These are phyloP conservation scores for Oncorhynchus tshawytscha DNA, from an alignment of 2,113 vertebrate species.

Conservation along the genomic window DNA sequence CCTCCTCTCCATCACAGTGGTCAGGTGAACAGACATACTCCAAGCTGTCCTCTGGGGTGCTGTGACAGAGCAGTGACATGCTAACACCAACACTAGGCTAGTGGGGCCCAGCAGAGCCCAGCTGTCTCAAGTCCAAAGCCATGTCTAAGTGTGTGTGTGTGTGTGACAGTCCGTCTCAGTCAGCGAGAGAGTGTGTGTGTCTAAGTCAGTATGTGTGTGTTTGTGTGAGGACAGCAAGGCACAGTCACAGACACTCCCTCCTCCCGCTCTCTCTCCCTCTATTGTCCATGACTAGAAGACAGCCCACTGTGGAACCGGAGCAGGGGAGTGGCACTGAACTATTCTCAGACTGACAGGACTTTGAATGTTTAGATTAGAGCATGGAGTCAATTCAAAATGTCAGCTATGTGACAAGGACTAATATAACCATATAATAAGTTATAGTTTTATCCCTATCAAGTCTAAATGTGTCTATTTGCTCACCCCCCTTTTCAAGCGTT, in stretches of 20 bases:
- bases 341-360: neutral
- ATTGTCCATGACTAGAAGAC: neutral
- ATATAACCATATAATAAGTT: neutral
- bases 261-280: neutral
- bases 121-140: slow-evolving; percentile 5
- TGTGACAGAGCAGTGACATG: neutral
- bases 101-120: neutral
- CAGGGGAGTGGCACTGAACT: neutral
- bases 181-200: neutral
- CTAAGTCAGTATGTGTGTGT: neutral
- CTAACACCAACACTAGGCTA: neutral
- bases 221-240: neutral
- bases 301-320: neutral
- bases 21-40: slow-evolving; percentile 2
- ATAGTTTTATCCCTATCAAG: neutral
- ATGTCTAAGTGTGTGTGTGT: neutral
- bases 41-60: neutral
- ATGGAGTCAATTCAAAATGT: neutral
- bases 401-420: neutral
- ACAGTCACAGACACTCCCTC: neutral
- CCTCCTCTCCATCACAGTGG: neutral
- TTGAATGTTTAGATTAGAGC: neutral
- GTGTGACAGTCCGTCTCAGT: neutral
- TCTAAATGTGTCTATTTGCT: neutral
- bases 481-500: neutral